A percentile compares a stretch with the other conserved stretches of the same genome.
These are phyloP conservation scores for Centruroides vittatus DNA, from an alignment of 1,140 invertebrate genomes.

Conservation along the genomic window DNA sequence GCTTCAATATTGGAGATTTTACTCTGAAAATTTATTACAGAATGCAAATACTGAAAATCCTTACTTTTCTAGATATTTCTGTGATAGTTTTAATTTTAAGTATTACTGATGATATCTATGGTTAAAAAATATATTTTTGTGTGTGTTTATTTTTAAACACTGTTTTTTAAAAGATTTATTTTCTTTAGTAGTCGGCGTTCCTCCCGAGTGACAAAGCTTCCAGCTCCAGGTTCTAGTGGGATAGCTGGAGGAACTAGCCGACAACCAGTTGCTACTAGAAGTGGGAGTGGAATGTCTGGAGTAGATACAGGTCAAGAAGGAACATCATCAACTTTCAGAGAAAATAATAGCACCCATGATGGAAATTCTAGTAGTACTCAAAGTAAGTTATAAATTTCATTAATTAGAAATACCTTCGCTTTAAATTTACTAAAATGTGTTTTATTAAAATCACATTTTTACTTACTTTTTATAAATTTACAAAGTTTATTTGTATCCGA, in stretches of 20 bases:
- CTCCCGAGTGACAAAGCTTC: conserved; percentile 38
- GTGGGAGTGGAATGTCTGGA: conserved; percentile 15
- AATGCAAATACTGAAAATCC: no score
- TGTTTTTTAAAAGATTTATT: not conserved
- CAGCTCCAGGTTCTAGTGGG: conserved; percentile 22
- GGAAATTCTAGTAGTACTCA: conserved; percentile 2
- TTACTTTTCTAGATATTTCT: no score
- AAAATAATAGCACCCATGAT: not conserved
- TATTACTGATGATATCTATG: no score
- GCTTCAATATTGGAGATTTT: no score
- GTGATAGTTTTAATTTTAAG: no score
- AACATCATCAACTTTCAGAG: conserved; percentile 10
- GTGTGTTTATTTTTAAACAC: not conserved
- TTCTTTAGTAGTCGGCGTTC: conserved; percentile 40
- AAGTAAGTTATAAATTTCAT: conserved; percentile 2
- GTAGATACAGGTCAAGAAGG: conserved; percentile 14
- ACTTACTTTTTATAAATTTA: no score
- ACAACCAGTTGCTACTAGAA: conserved; percentile 12
- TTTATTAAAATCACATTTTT: no score
- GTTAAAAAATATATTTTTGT: no score
- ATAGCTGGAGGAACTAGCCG: conserved; percentile 24
- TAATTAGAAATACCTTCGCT: no score
- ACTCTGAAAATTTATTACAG: no score
- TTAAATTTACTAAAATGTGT: no score
- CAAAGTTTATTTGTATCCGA: no score